Base-by-base conservation (phyloP, 2,888 invertebrate species). In the Ceriagrion tenellum region DNA sequence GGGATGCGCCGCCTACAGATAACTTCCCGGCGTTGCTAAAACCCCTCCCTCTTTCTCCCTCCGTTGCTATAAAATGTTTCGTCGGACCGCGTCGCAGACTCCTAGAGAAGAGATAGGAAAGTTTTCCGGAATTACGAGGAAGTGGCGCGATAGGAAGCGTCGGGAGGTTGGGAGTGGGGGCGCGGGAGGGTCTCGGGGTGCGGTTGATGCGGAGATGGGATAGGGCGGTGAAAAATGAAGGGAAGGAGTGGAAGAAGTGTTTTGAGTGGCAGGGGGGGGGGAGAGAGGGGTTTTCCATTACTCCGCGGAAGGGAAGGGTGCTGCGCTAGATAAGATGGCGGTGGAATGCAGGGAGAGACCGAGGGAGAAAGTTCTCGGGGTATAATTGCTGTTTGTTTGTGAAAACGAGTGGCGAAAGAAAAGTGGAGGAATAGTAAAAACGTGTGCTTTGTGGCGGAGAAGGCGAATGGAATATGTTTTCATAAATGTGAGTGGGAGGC, bases 51-150 rank as follows among this genome's bases (percentile, higher is more conserved):
- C 59, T 12, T 12, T 12, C 59, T 16, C 59, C 47, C 47, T 8
- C 8, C 47, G 4, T 59, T 59, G 81, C 81, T 81, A 35, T 81
- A 81, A 81, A 35, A 81, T 81, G 35, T 81, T 81, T 81, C 81
- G 35, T 35, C 35, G 81, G 81, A 81, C 81, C 81, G 81, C 81
- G 81, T 35, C 81, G 74, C 81, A 35, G 35, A 18, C 81, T 81
- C 35, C 30, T 81, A 30, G 59, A 59, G 81, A 81, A 81, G 35
- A 81, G 81, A 81, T 81, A 81, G 81, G 35, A 81, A 81, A 81
- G 81, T 81, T 81, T 81, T 81, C 30, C 81, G 13, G 81, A 35
- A 81, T 81, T 81, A 18, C 81, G 81, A 13, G 81, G 35, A 81
- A 81, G 18, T 35, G 81, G 81, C 18, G 35, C 12, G 30, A 81